Percentiles rank a stretch among this genome's conserved stretches.
phyloP scores from a whole-genome alignment of 2,888 invertebrate genomes.

The Diaprepes abbreviatus region DNA sequence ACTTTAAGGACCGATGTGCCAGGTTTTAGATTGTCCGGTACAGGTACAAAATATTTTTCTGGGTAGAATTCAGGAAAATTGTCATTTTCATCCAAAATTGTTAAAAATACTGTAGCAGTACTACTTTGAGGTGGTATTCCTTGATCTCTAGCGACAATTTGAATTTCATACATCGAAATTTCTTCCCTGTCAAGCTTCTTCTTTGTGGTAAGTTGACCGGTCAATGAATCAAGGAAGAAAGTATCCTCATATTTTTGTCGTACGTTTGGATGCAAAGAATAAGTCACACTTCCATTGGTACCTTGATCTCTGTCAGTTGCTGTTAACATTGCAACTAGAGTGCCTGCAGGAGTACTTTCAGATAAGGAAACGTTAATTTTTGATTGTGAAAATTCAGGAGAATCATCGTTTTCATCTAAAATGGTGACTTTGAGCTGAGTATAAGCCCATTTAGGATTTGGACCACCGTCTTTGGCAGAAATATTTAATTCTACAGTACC shows the following conservation, averaged over 20 bases:
- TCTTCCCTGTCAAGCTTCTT: slow-evolving; percentile 86
- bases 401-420: slow-evolving; percentile 95
- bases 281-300: slow-evolving; percentile 91
- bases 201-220: slow-evolving; percentile 86
- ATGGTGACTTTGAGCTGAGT: slow-evolving; percentile 92
- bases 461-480: slow-evolving; percentile 93
- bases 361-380: slow-evolving; percentile 82
- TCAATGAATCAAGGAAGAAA: slow-evolving; percentile 85
- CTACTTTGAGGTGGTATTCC: slow-evolving; percentile 92
- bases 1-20: slow-evolving; percentile 81
- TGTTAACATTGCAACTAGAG: slow-evolving; percentile 85
- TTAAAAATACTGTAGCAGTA: slow-evolving; percentile 87
- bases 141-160: slow-evolving; percentile 91
- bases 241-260: slow-evolving; percentile 86
- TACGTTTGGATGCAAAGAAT: slow-evolving; percentile 83
- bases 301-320: slow-evolving; percentile 94
- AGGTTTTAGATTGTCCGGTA: slow-evolving; percentile 77
- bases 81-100: slow-evolving; percentile 90
- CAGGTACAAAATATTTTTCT: slow-evolving; percentile 83
- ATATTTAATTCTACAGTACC: slow-evolving; percentile 90
- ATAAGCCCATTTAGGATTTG: slow-evolving; percentile 93
- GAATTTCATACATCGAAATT: slow-evolving; percentile 82
- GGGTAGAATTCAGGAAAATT: slow-evolving; percentile 95
- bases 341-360: slow-evolving; percentile 85
- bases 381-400: slow-evolving; percentile 85